These are phyloP conservation scores for Hemitrygon akajei DNA, from an alignment of 2,797 vertebrate species.

Conservation along the genomic window DNA sequence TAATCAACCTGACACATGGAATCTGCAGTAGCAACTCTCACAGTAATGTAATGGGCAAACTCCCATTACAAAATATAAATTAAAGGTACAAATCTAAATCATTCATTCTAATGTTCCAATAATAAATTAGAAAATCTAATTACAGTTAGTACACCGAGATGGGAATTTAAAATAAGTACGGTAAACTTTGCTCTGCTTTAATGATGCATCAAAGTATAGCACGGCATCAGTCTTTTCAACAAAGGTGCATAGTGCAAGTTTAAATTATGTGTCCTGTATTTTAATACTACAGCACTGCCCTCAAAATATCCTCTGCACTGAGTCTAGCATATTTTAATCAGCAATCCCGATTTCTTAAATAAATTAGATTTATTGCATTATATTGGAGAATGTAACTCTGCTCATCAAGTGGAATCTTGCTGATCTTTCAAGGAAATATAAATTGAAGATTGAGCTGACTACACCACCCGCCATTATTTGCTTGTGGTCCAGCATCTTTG, in stretches of 20 bases:
- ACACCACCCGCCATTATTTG: neutral
- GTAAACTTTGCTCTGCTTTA: slow-evolving; percentile 34
- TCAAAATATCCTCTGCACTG: neutral
- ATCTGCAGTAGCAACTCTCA: neutral
- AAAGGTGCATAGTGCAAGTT: slow-evolving; percentile 27
- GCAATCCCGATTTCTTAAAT: slow-evolving; percentile 13
- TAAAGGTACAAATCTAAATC: slow-evolving; percentile 34
- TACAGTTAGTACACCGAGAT: slow-evolving; percentile 27
- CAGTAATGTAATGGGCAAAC: slow-evolving; percentile 11
- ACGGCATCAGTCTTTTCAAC: slow-evolving; percentile 11
- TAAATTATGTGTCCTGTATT: slow-evolving; percentile 25
- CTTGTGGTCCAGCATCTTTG: neutral
- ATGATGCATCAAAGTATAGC: slow-evolving; percentile 19
- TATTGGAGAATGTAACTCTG: neutral
- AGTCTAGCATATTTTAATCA: slow-evolving; percentile 21
- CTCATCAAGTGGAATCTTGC: neutral
- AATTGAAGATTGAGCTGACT: neutral
- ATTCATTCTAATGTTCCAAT: slow-evolving; percentile 36
- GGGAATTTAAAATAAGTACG: slow-evolving; percentile 35
- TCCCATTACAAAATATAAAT: slow-evolving; percentile 36
- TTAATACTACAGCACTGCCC: slow-evolving; percentile 15
- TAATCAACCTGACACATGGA: slow-evolving; percentile 14
- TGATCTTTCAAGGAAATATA: neutral
- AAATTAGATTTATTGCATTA: neutral
- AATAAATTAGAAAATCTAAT: slow-evolving; percentile 37